Evolutionary conservation across 2,888 invertebrate species (phyloP).

Genomic region (Scaptomyza cyrtandrae): DNA sequence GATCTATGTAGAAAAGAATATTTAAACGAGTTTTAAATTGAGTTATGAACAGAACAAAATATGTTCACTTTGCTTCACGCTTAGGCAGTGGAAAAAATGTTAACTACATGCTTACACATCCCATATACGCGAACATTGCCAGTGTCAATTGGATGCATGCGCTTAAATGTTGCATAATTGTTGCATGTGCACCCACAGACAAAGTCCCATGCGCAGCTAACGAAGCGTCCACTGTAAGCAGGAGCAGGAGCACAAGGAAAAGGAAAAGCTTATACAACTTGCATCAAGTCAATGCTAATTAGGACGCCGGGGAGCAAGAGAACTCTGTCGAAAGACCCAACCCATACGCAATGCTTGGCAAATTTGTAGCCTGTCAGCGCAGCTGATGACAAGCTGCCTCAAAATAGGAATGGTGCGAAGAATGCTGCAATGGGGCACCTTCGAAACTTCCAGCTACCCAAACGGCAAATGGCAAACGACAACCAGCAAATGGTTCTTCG

Average conservation of each 20-base stretch:
- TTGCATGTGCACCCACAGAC: slow-evolving; percentile 46
- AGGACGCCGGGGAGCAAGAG: slow-evolving; percentile 40
- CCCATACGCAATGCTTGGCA: slow-evolving; percentile 35
- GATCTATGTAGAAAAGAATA: background rate
- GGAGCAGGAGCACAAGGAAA: slow-evolving; percentile 4
- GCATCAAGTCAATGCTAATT: slow-evolving; percentile 64
- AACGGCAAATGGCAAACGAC: slow-evolving; percentile 2
- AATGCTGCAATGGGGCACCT: slow-evolving; percentile 1
- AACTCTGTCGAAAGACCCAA: slow-evolving; percentile 30
- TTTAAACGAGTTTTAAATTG: background rate
- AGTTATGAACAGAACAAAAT: background rate
- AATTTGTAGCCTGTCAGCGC: slow-evolving; percentile 50
- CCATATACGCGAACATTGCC: slow-evolving; percentile 1
- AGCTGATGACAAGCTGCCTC: slow-evolving; percentile 54
- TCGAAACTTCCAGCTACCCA: slow-evolving; percentile 5
- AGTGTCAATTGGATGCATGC: slow-evolving; percentile 29
- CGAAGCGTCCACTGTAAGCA: slow-evolving; percentile 46
- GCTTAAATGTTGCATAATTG: slow-evolving; percentile 67
- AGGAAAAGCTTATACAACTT: slow-evolving; percentile 20
- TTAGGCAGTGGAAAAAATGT: background rate
- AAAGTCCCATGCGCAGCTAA: slow-evolving; percentile 65
- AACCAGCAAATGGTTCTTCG: slow-evolving; percentile 7
- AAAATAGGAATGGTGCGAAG: slow-evolving; percentile 18
- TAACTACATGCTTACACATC: slow-evolving; percentile 4
- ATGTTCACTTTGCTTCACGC: background rate